Base-by-base conservation (phyloP, 2,797 vertebrate genomes). In the Acanthiza pusilla region DNA sequence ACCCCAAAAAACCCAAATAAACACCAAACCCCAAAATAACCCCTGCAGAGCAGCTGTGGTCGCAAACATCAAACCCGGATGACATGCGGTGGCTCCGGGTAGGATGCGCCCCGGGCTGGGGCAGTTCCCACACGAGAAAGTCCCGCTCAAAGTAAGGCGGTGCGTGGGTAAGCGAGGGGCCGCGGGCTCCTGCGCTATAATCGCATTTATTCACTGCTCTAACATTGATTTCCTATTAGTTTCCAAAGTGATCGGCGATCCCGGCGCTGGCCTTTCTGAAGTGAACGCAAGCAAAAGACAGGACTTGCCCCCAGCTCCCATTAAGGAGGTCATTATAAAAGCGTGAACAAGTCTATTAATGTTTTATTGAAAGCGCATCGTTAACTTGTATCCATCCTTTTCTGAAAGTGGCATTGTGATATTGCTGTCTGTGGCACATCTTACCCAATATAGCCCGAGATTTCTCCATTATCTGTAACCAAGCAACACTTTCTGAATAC, bases 401-500 rank as follows among this genome's bases (percentile, higher is more conserved):
- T 99, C 98, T 99, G 98, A 98, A 97, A 99, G 98, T 98, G 97
- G 98, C 98, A 99, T 99, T 99, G 99, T 99, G 98, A 98, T 97
- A 98, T 98, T 98, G 98, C 98, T 98, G 99, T 98, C 98, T 98
- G 98, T 98, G 97, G 98, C 98, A 98, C 99, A 99, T 99, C 98
- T 99, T 98, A 98, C 98, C 99, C 98, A 98, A 99, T 99, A 99
- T 98, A 99, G 98, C 98, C 98, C 96, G 98, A 98, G 98, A 99
- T 99, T 99, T 98, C 98, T 98, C 98, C 98, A 98, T 99, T 99
- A 98, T 98, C 98, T 98, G 99, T 99, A 98, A 99, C 99, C 98
- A 99, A 98, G 99, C 99, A 99, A 99, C 99, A 98, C 98, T 98
- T 98, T 98, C 98, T 99, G 99, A 99, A 99, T 99, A 99, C 99